Percentiles rank a stretch among this genome's conserved stretches.
Conservation (phyloP, 2,113 vertebrate species). For the Xenus cinereus region DNA sequence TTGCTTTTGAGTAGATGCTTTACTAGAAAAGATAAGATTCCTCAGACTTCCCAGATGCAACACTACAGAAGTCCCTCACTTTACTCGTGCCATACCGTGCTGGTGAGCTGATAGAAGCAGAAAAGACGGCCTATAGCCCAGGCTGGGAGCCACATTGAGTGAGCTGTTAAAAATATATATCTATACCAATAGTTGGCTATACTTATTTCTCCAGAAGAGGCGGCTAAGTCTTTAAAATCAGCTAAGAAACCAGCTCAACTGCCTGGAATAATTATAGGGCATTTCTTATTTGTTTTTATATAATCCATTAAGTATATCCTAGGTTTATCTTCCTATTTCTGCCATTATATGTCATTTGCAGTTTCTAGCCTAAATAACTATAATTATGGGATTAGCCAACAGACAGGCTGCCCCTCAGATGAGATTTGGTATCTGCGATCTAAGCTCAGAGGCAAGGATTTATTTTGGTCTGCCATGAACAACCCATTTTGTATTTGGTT, state of each 20-base stretch:
- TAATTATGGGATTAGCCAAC: conserved; percentile 14
- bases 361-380: conserved; percentile 32
- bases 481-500: not conserved
- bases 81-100: rapidly evolving
- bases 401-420: not conserved
- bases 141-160: not conserved
- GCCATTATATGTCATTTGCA: not conserved
- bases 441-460: conserved; percentile 8
- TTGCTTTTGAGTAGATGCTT: not conserved
- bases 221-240: conserved; percentile 26
- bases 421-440: not conserved
- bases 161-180: not conserved
- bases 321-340: conserved; percentile 28
- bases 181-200: not conserved
- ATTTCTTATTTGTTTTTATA: not conserved
- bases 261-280: conserved; percentile 57
- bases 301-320: conserved; percentile 14
- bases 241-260: conserved; percentile 16
- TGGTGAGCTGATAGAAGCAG: not conserved
- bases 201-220: conserved; percentile 28
- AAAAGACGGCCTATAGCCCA: not conserved
- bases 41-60: not conserved
- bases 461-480: not conserved
- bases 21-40: not conserved
- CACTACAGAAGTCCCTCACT: rapidly evolving